phyloP scores from a whole-genome alignment of 2,113 vertebrate genomes.

The Heteronetta atricapilla region DNA sequence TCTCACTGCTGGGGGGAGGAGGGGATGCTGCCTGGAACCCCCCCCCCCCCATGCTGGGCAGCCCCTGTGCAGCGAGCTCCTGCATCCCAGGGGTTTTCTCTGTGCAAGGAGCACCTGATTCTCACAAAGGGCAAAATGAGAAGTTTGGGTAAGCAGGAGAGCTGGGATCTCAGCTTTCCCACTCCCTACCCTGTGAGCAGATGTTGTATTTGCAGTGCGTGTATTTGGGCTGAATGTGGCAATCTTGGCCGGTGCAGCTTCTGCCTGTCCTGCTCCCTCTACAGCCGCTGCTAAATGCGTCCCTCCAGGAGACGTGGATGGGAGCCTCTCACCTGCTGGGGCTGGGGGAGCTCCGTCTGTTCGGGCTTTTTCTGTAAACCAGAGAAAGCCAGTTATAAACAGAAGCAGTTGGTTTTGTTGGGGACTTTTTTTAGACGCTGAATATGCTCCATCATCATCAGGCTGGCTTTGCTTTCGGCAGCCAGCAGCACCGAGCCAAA shows the following conservation, averaged over 20 bases:
- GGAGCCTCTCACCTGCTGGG: not conserved
- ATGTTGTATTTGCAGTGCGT: not conserved
- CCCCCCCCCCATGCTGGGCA: not conserved
- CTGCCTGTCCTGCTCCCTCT: not conserved
- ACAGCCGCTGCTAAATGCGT: not conserved
- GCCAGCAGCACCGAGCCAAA: not conserved
- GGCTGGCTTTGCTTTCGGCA: conserved; percentile 27
- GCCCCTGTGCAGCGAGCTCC: not conserved
- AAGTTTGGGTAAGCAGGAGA: not conserved
- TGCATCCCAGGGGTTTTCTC: fast-evolving
- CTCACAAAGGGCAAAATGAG: not conserved
- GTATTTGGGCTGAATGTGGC: not conserved
- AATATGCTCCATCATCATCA: conserved; percentile 36
- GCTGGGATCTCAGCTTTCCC: not conserved
- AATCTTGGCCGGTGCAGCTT: not conserved
- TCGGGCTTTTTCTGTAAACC: not conserved
- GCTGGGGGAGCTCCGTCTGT: not conserved
- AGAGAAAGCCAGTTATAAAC: conserved; percentile 40
- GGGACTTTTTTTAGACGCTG: conserved; percentile 31
- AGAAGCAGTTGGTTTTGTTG: not conserved
- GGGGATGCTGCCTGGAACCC: not conserved
- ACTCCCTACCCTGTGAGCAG: not conserved
- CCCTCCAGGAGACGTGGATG: not conserved
- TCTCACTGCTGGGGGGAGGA: fast-evolving
- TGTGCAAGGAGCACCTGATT: not conserved